Base-by-base conservation (phyloP, 2,888 invertebrate species). In the Lordiphosa andalusiaca region DNA sequence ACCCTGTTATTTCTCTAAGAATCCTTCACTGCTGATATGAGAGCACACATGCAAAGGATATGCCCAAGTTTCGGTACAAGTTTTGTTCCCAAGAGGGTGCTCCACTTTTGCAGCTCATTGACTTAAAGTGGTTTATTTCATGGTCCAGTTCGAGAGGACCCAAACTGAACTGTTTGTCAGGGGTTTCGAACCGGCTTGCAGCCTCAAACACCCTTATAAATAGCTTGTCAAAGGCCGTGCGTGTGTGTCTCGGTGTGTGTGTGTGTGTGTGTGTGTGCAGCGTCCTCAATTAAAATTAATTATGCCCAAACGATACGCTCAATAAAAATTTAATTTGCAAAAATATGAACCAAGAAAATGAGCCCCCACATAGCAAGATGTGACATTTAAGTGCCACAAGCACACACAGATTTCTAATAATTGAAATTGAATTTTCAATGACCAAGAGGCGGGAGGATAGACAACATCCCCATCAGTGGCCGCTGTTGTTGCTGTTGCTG, bases 241-340 rank as follows among this genome's bases (percentile, higher is more conserved):
- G 40, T 21, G 46, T 38, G 55, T 44, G 53, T 59, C 35, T 70
- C n/a, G n/a, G 48, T 53, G 35, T 55, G 35, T 19, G 23, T 44
- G 50, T 56, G 41, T 48, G 48, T 53, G 35, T 55, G 35, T 19
- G 23, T 44, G 50, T 56, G 41, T 48, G 47, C 23, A 42, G 66
- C 76, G 85, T 77, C 85, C 85, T 84, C 85, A 84, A 84, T 84
- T 84, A 82, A 84, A 80, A 77, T 85, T 84, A 85, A 84, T 84
- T 84, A 84, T 77, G 71, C 82, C 80, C 71, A 77, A 77, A 59
- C 80, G 85, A 76, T 82, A 80, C 82, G 85, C 85, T 72, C 84
- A 84, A 84, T 84, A 84, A 84, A 81, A 84, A 82, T 80, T 82
- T 73, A 84, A 84, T 84, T 84, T 84, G 63, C 67, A 69, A 74